phyloP scores from a whole-genome alignment of 2,113 vertebrate species.

The Cochlearius cochlearius region DNA sequence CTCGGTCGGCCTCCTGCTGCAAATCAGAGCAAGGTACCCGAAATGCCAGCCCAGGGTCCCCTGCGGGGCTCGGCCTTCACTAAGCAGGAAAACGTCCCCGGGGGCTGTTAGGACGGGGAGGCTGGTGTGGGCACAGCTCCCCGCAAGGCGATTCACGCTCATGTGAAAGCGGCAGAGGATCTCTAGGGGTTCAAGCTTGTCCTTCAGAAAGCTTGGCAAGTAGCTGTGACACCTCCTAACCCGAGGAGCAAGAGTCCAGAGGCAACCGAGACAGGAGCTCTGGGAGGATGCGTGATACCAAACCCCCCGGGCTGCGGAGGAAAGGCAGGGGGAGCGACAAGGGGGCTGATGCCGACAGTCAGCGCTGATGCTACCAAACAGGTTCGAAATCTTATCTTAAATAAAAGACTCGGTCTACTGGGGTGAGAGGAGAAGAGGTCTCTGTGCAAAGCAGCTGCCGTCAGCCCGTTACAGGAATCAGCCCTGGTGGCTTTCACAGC shows the following conservation, averaged over 20 bases:
- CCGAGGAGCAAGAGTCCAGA: neutral
- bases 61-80: neutral
- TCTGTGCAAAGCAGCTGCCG: neutral
- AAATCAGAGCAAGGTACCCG: neutral
- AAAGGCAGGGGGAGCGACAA: neutral
- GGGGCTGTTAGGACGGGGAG: neutral
- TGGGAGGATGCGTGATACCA: neutral
- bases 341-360: neutral
- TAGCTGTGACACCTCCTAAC: neutral
- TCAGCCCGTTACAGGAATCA: neutral
- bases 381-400: neutral
- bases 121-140: neutral
- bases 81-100: neutral
- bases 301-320: neutral
- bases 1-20: neutral
- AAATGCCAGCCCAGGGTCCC: neutral
- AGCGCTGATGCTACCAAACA: neutral
- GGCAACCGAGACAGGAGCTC: neutral
- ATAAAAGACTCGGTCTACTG: neutral
- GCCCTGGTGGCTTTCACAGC: slow-evolving; percentile 23
- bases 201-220: neutral
- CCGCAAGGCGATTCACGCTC: neutral
- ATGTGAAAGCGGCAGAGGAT: neutral
- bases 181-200: neutral
- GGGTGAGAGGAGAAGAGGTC: neutral